Conservation (phyloP, 2,113 vertebrate genomes). For the Varanus komodoensis region DNA sequence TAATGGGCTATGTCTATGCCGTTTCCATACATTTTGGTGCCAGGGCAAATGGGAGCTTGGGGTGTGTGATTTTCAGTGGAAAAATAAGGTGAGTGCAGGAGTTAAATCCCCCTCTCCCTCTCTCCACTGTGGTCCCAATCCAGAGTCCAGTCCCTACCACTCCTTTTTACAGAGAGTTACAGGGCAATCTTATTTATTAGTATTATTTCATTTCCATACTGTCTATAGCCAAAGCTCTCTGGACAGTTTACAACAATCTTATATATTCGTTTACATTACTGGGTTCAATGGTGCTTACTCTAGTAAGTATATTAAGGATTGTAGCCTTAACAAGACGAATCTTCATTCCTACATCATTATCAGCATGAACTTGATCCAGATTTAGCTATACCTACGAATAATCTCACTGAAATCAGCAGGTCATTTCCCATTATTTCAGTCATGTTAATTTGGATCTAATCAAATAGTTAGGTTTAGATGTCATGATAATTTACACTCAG, state of each 20-base stretch:
- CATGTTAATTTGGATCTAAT: no score
- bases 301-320: background rate
- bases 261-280: background rate
- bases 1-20: background rate
- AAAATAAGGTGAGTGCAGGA: background rate
- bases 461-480: no score
- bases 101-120: background rate
- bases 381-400: no score
- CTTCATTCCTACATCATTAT: background rate
- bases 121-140: background rate
- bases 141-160: background rate
- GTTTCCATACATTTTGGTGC: background rate
- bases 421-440: no score
- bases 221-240: no score
- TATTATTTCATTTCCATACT: no score
- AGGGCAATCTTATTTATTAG: no score
- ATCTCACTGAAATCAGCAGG: no score
- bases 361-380: background rate
- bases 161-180: no score
- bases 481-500: no score
- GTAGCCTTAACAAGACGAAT: background rate
- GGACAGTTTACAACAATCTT: background rate
- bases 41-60: background rate
- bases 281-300: background rate
- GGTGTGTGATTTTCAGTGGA: background rate